Base-by-base conservation (phyloP, 2,888 invertebrate species). In the Leptinotarsa peninsularis region DNA sequence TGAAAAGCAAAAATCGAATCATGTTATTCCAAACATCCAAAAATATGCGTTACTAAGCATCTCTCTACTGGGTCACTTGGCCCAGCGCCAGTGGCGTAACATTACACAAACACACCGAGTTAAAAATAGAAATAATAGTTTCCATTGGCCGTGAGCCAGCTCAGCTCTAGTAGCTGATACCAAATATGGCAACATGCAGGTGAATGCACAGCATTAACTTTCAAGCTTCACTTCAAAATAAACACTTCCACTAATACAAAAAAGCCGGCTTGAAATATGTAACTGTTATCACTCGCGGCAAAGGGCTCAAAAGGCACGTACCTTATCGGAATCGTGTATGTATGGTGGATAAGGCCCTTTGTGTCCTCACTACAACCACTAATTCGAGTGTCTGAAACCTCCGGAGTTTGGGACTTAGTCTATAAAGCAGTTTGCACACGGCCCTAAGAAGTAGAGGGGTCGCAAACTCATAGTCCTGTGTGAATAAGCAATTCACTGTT, bases 371-470 rank as follows among this genome's bases (percentile, higher is more conserved):
- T 89, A 90, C 90, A 90, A 91, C 90, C 90, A 90, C 90, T 88
- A 84, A 90, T 91, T 91, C 91, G 71, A 91, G 91, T 91, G 91
- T 89, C 89, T 88, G 79, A 75, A 88, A 58, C 58, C 86, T 87
- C 33, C 63, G 87, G 86, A 87, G 87, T 85, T 86, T 86, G 84
- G 87, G 87, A 87, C 85, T 89, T 91, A 91, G 91, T 91, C 91
- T 91, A 91, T 91, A 89, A 89, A 90, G 86, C 86, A 85, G 86
- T 88, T 89, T 91, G 91, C 91, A 91, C 91, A 91, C 91, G 91
- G 90, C 91, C 90, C 91, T 80, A 84, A 78, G 71, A 78, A 76
- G 78, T 79, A 79, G 82, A 82, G 83, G 84, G 85, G 82, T 76
- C 75, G 69, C 54, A 78, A 73, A 82, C 79, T 78, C 79, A 77